Conservation (phyloP, 2,888 invertebrate genomes). For the Nemapogon koenigi region DNA sequence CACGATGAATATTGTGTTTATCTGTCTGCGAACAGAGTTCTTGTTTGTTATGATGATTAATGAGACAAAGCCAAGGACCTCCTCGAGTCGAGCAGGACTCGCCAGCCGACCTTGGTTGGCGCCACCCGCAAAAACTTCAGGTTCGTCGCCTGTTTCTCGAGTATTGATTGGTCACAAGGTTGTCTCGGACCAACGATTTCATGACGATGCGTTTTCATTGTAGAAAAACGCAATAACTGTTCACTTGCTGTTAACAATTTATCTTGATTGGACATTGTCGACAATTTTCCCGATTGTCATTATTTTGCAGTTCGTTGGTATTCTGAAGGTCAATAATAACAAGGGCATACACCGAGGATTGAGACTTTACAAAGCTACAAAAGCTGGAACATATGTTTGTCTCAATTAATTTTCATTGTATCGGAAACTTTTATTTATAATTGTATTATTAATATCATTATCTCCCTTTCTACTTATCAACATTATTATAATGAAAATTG, state of each 20-base stretch:
- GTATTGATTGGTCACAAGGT: conserved; percentile 13
- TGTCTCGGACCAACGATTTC: neutral
- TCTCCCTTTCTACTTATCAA: no score
- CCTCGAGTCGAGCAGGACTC: conserved; percentile 3
- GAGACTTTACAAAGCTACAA: no score
- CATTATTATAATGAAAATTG: no score
- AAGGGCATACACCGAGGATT: no score
- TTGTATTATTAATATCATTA: no score
- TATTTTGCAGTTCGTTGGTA: neutral
- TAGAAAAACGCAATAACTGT: conserved; percentile 5
- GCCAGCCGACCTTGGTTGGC: conserved; percentile 5
- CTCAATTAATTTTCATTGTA: no score
- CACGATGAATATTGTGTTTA: conserved; percentile 9
- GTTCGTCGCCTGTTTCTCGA: conserved; percentile 6
- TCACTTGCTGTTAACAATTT: conserved; percentile 5
- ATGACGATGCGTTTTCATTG: conserved; percentile 10
- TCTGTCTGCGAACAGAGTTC: neutral
- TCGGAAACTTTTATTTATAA: no score
- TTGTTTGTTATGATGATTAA: conserved; percentile 7
- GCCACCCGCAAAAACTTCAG: conserved; percentile 10
- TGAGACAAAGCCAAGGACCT: neutral
- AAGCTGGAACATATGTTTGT: no score
- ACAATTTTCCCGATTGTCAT: conserved; percentile 6
- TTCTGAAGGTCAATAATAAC: conserved; percentile 3
- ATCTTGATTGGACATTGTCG: conserved; percentile 8